Evolutionary conservation across 2,888 invertebrate genomes (phyloP), one percentile per base, ranked within the genome.

Genomic region (Rhodophaea formosa): DNA sequence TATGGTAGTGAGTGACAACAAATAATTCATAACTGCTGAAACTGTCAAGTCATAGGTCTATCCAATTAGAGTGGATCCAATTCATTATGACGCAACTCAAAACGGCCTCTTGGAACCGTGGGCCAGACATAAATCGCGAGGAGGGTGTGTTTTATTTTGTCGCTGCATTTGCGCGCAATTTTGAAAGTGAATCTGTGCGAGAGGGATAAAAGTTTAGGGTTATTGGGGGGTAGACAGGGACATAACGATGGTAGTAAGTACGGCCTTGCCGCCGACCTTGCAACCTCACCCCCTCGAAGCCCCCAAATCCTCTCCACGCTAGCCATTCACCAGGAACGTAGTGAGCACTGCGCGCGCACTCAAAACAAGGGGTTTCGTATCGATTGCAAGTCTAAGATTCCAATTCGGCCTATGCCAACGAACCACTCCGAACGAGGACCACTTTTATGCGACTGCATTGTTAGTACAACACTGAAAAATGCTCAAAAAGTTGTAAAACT

Each of bases 251-350:
- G 76, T 86, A 84, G 87, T 87, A 85, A 80, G 77, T 71, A 70
- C 83, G 84, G 85, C 84, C 87, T 86, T 84, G 84, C 69, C 63
- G 72, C 74, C 82, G 86, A 86, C 88, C 88, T 89, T 88, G 86
- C 74, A 66, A 60, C 72, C 79, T 76, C 81, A 80, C 77, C 82
- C 83, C 81, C 76, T 72, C 64, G 61, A 64, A 77, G 70, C 70
- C 79, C 79, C 77, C 76, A 76, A 74, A 75, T 79, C 79, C 80
- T 81, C 78, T 75, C 74, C 72, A 76, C 71, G 71, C 69, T 67
- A 80, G 81, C 88, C 91, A 91, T 91, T 91, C 90, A 91, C 85
- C 67, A 85, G 71, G 67, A 82, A 68, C 66, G 69, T 64, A 80
- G 76, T 71, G 78, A 77, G 79, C 69, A 67, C 58, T 86, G 88